phyloP scores from a whole-genome alignment of 2,888 invertebrate genomes.

The Coenonympha glycerion region DNA sequence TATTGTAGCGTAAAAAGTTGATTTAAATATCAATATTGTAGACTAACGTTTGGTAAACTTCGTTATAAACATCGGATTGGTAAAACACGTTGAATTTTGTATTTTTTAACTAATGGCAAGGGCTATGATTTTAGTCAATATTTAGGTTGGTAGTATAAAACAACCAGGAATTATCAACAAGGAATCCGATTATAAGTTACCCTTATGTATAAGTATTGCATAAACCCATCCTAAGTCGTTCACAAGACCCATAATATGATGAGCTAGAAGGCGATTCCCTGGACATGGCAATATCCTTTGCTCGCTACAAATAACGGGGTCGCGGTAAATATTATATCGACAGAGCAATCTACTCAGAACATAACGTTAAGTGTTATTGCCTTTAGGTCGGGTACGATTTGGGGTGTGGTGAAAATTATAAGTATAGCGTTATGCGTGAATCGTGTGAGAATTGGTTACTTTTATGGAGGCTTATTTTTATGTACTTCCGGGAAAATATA shows the following conservation, averaged over 20 bases:
- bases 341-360: slow-evolving; percentile 51
- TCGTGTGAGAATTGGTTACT: slow-evolving; percentile 12
- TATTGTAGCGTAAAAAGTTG: neutral
- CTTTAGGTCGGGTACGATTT: slow-evolving; percentile 29
- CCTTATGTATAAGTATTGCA: slow-evolving; percentile 25
- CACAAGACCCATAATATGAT: slow-evolving; percentile 34
- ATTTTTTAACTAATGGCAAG: too few species aligned
- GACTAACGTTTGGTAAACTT: neutral
- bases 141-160: too few species aligned
- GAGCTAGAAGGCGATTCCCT: slow-evolving; percentile 28
- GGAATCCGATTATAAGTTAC: too few species aligned
- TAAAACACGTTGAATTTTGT: too few species aligned
- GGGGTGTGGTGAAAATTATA: slow-evolving; percentile 26
- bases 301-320: slow-evolving; percentile 42
- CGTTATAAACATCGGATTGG: neutral
- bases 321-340: slow-evolving; percentile 58
- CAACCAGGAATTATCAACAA: too few species aligned
- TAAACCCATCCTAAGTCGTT: slow-evolving; percentile 40
- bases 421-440: slow-evolving; percentile 17
- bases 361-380: slow-evolving; percentile 49
- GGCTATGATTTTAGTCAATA: neutral
- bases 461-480: neutral
- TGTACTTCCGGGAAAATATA: neutral
- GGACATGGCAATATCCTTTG: slow-evolving; percentile 51
- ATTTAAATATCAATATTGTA: neutral